Conservation (phyloP, 2,888 invertebrate genomes). For the Sepiola atlantica region DNA sequence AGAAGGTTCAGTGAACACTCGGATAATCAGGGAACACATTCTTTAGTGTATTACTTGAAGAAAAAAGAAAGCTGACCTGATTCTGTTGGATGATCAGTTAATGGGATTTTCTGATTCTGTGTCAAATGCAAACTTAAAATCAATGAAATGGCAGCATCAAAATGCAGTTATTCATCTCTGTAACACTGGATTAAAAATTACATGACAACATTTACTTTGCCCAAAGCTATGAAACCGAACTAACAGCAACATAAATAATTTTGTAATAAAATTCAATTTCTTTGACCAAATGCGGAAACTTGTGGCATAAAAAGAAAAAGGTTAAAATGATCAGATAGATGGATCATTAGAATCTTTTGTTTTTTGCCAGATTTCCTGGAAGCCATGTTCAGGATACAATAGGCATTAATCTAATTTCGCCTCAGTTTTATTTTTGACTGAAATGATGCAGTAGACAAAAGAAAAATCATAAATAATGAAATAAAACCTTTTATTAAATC, state of each 20-base stretch:
- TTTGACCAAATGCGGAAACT: neutral
- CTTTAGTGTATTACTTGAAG: too few relatives aligned
- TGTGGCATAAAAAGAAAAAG: neutral
- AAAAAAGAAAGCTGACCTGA: too few relatives aligned
- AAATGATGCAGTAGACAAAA: neutral
- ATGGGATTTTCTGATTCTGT: neutral
- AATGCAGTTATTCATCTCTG: neutral
- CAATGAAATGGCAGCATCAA: neutral
- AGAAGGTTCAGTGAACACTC: too few relatives aligned
- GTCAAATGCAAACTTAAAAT: neutral
- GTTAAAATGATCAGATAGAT: neutral
- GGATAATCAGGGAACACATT: too few relatives aligned
- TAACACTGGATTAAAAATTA: neutral
- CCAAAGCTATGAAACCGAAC: neutral
- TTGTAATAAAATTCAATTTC: neutral
- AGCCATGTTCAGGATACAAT: neutral
- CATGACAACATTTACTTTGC: neutral
- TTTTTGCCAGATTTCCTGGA: neutral
- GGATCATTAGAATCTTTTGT: neutral
- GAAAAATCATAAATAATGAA: neutral
- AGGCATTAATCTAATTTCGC: neutral
- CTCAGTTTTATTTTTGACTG: neutral
- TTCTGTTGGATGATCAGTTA: neutral
- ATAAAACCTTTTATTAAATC: neutral
- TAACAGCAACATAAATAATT: neutral